These are phyloP conservation scores for Thamnaconus septentrionalis DNA, from an alignment of 2,113 vertebrate species.

Conservation along the genomic window DNA sequence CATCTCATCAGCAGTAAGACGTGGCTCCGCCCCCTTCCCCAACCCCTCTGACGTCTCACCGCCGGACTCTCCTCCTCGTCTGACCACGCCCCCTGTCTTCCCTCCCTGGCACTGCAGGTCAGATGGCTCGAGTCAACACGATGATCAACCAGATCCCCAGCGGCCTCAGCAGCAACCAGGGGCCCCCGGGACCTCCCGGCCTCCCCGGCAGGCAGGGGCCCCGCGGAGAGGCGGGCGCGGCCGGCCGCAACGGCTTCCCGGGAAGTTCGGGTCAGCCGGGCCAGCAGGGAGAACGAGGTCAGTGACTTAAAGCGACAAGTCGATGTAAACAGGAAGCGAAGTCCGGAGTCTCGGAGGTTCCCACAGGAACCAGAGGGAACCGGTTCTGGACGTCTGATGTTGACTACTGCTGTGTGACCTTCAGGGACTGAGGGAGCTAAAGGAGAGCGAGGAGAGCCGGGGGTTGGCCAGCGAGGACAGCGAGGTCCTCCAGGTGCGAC, in stretches of 20 bases:
- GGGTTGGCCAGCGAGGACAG: conserved; percentile 85
- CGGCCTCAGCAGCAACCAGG: conserved; percentile 83
- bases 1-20: conserved; percentile 88
- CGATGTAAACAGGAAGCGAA: too few species aligned
- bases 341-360: neutral
- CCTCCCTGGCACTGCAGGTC: conserved; percentile 71
- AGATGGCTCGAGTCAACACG: conserved; percentile 91
- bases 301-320: too few species aligned
- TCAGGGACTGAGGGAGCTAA: conserved; percentile 91
- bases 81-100: too few species aligned
- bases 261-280: conserved; percentile 88
- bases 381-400: neutral
- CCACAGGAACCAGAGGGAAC: neutral
- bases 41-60: conserved; percentile 15
- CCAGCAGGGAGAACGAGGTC: conserved; percentile 89
- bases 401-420: conserved; percentile 3
- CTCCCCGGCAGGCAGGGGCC: conserved; percentile 80
- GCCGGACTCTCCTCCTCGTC: too few species aligned
- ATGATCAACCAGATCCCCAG: conserved; percentile 95
- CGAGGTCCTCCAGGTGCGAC: conserved; percentile 86
- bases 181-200: conserved; percentile 87
- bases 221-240: conserved; percentile 86
- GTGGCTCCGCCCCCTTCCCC: neutral
- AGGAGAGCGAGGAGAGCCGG: conserved; percentile 83
- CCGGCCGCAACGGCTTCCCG: conserved; percentile 89